phyloP scores from a whole-genome alignment of 2,797 vertebrate genomes.

The Poeciliopsis gracilis region DNA sequence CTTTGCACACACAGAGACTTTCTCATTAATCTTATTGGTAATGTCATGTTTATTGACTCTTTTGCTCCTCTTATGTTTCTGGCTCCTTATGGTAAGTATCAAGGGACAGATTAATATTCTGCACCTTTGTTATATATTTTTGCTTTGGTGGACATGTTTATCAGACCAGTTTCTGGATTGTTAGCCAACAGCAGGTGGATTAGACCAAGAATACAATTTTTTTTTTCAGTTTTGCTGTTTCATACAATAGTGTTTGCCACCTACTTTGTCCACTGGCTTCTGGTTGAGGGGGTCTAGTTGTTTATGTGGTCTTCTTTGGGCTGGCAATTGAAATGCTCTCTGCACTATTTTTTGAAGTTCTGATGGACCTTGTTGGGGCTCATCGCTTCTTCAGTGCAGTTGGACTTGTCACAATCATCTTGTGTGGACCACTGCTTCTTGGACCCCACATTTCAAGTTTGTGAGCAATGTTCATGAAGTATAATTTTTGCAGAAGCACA shows the following conservation, averaged over 20 bases:
- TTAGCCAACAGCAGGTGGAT: constrained; percentile 83
- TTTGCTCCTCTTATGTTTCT: constrained; percentile 87
- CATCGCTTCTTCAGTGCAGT: constrained; percentile 81
- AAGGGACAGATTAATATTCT: constrained; percentile 81
- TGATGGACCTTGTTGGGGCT: constrained; percentile 85
- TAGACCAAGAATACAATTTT: constrained; percentile 82
- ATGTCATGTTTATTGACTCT: constrained; percentile 86
- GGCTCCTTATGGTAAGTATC: constrained; percentile 83
- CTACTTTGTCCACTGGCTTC: constrained; percentile 82
- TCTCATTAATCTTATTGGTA: constrained; percentile 85
- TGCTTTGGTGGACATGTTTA: constrained; percentile 82
- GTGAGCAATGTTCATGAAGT: constrained; percentile 10
- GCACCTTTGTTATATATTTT: constrained; percentile 84
- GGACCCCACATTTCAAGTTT: constrained; percentile 85
- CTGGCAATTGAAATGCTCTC: constrained; percentile 84
- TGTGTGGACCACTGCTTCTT: constrained; percentile 82
- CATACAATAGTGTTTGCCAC: constrained; percentile 82
- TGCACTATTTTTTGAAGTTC: constrained; percentile 84
- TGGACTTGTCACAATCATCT: constrained; percentile 83
- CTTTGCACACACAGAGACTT: constrained; percentile 88
- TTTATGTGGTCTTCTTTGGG: constrained; percentile 80
- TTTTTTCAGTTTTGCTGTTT: constrained; percentile 83
- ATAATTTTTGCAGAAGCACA: background rate
- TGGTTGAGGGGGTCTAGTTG: constrained; percentile 69
- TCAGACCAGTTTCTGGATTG: constrained; percentile 77